A percentile compares a stretch with the other conserved stretches of the same genome.
Evolutionary conservation across 2,797 vertebrate genomes (phyloP).

Genomic region (Nyctibius grandis): DNA sequence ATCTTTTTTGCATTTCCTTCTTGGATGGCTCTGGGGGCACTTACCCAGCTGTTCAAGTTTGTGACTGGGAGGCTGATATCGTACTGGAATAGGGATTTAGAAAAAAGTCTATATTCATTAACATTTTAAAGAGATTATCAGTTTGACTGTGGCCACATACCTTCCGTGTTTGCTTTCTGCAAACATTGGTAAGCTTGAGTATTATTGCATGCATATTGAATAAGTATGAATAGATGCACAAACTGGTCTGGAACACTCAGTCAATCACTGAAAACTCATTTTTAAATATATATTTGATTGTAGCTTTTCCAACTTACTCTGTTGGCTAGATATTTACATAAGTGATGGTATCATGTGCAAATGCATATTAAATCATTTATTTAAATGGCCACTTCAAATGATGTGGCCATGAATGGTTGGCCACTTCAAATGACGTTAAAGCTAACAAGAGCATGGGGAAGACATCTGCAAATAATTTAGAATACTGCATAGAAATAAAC

Average conservation of each 20-base stretch:
- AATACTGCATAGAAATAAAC: not conserved
- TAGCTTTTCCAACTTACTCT: not conserved
- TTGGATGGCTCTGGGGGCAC: slow-evolving; percentile 32
- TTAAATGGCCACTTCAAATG: not conserved
- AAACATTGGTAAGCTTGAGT: slow-evolving; percentile 17
- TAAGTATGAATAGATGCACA: not conserved
- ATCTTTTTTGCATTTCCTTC: slow-evolving; percentile 25
- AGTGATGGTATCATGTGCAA: slow-evolving; percentile 5
- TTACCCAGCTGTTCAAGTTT: not conserved
- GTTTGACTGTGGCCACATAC: not conserved
- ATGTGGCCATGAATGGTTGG: not conserved
- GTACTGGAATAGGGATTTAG: not conserved
- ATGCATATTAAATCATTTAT: not conserved
- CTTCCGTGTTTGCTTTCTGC: slow-evolving; percentile 38
- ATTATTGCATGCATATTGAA: not conserved
- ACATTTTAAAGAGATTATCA: slow-evolving; percentile 29
- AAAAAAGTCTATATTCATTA: slow-evolving; percentile 45
- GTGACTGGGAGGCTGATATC: slow-evolving; percentile 34
- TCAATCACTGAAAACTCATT: not conserved
- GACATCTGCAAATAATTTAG: not conserved
- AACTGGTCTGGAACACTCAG: not conserved
- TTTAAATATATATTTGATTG: not conserved
- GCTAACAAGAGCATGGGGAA: not conserved
- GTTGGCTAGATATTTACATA: slow-evolving; percentile 6
- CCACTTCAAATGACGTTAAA: not conserved